Evolutionary conservation across 2,113 vertebrate genomes (phyloP).

Genomic region (Brachypodius melanocephalos): DNA sequence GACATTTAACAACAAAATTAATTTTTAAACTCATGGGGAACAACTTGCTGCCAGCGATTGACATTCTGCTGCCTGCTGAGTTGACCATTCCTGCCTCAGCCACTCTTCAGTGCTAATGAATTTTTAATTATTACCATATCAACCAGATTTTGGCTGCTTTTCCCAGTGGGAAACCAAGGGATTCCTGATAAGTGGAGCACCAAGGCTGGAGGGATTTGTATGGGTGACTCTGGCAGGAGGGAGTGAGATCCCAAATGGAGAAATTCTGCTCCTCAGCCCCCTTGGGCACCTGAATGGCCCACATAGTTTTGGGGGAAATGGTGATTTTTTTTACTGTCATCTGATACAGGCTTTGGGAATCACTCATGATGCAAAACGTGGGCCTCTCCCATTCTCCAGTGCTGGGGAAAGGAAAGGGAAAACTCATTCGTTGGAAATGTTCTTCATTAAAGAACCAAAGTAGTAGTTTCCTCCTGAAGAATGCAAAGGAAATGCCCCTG

Average conservation of each 20-base stretch:
- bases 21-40: not conserved
- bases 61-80: not conserved
- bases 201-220: not conserved
- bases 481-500: not conserved
- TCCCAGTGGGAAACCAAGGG: not conserved
- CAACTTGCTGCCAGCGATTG: not conserved
- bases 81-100: not conserved
- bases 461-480: not conserved
- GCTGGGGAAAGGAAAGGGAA: not conserved
- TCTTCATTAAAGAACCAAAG: not conserved
- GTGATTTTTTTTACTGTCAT: not conserved
- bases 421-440: not conserved
- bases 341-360: not conserved
- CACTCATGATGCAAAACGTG: rapidly evolving
- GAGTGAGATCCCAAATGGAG: not conserved
- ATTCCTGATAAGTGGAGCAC: not conserved
- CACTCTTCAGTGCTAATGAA: rapidly evolving
- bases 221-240: not conserved
- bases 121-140: not conserved
- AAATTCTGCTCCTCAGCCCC: not conserved
- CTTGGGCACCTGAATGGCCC: not conserved
- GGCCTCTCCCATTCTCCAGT: not conserved
- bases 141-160: not conserved
- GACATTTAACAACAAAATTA: not conserved
- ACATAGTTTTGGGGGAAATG: rapidly evolving